Conservation (phyloP, 2,888 invertebrate species). For the Papilio protenor region DNA sequence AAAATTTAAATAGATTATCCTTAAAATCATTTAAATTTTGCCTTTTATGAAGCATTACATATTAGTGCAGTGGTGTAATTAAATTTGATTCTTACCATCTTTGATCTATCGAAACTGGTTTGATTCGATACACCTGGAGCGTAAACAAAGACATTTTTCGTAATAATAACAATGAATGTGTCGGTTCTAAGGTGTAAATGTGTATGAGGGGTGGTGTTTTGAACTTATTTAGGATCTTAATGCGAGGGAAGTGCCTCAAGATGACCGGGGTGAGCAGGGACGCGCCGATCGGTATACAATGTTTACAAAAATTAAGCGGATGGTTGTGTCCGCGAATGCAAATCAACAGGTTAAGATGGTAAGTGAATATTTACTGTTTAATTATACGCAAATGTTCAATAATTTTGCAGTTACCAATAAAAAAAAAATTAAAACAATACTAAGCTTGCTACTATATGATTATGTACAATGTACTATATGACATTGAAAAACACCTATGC, state of each 20-base stretch:
- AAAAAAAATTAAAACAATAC: background rate
- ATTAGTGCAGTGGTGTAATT: background rate
- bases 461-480: background rate
- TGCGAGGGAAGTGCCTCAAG: conserved; percentile 60
- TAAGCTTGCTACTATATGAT: background rate
- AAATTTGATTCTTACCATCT: background rate
- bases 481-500: background rate
- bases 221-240: conserved; percentile 52
- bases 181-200: conserved; percentile 48
- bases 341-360: conserved; percentile 87
- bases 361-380: conserved; percentile 57
- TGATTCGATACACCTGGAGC: conserved; percentile 41
- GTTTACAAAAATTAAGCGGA: conserved; percentile 80
- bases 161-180: conserved; percentile 57
- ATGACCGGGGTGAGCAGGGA: conserved; percentile 85
- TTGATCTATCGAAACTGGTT: background rate
- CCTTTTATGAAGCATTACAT: background rate
- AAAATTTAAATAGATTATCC: conserved; percentile 18
- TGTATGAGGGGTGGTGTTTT: conserved; percentile 57
- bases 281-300: conserved; percentile 87
- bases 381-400: background rate
- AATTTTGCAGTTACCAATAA: background rate
- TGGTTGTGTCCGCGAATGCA: conserved; percentile 85
- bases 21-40: conserved; percentile 21
- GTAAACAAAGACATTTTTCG: conserved; percentile 61